Evolutionary conservation across 30 jellyfish, hydroid and myxozoan genomes (phyloP).

Genomic region (Aurelia coerulea): DNA sequence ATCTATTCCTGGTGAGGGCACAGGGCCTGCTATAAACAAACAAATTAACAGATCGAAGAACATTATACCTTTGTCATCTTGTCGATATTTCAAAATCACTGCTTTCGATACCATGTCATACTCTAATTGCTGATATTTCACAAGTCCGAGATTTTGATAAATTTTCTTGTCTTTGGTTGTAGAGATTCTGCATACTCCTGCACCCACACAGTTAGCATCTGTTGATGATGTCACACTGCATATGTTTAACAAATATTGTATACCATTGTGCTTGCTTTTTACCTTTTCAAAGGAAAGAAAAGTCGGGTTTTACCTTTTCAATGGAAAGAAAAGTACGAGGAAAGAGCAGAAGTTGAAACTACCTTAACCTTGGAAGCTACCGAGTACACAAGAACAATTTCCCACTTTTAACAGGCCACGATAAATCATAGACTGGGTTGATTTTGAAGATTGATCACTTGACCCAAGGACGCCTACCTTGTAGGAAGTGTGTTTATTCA

Average conservation of each 20-base stretch:
- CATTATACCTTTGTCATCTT: constrained; percentile 39
- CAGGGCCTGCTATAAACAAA: no score
- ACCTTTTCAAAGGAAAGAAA: constrained; percentile 17
- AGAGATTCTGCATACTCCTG: constrained; percentile 62
- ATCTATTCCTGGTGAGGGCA: no score
- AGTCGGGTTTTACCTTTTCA: constrained; percentile 30
- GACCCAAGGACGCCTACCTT: no score
- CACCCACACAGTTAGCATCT: constrained; percentile 23
- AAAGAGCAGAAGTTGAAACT: neutral
- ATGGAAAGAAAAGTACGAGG: neutral
- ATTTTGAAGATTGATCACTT: no score
- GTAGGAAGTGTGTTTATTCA: no score
- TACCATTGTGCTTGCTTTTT: constrained; percentile 38
- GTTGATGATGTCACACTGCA: constrained; percentile 63
- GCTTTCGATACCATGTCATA: constrained; percentile 30
- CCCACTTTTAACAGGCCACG: no score
- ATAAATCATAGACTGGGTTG: no score
- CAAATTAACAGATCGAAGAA: neutral
- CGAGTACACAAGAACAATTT: no score
- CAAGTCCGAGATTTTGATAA: constrained; percentile 40
- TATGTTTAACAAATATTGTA: constrained; percentile 34
- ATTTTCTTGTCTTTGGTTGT: constrained; percentile 21
- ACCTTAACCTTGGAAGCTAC: neutral
- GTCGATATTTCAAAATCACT: constrained; percentile 56
- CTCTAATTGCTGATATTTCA: constrained; percentile 42